These are phyloP conservation scores for Drosophila oshimai DNA, from an alignment of 1,140 invertebrate species.

Conservation along the genomic window DNA sequence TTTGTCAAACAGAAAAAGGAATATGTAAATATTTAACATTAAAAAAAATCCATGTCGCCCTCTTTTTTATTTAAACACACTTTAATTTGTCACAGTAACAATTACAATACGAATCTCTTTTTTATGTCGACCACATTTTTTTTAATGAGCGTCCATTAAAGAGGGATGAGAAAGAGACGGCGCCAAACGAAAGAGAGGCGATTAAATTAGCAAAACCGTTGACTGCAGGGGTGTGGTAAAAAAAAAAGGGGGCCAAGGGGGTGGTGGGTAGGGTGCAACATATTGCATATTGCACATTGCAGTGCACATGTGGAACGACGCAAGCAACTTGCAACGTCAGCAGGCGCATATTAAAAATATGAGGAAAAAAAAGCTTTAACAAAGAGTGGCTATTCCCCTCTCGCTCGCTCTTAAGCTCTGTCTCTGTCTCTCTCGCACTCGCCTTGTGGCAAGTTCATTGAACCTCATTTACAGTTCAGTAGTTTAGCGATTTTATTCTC, in stretches of 20 bases:
- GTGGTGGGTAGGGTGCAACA: conserved; percentile 8
- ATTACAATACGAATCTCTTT: conserved; percentile 46
- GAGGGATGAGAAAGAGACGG: conserved; percentile 5
- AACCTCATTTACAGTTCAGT: conserved; percentile 77
- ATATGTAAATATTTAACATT: too few relatives aligned
- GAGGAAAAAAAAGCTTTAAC: conserved; percentile 42
- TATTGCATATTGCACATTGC: conserved; percentile 39
- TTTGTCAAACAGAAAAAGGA: too few relatives aligned
- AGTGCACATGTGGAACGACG: conserved; percentile 62
- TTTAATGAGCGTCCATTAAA: conserved; percentile 61
- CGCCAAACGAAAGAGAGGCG: conserved; percentile 16
- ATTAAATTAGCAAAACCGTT: conserved; percentile 73
- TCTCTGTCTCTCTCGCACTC: conserved; percentile 9
- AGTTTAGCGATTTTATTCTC: conserved; percentile 77
- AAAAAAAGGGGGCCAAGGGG: neutral
- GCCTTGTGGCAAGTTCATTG: conserved; percentile 70
- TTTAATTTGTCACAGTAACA: neutral
- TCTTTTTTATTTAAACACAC: too few relatives aligned
- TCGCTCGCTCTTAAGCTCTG: neutral
- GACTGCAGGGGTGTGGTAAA: neutral
- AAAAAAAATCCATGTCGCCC: too few relatives aligned
- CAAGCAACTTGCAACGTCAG: conserved; percentile 71
- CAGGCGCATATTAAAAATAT: conserved; percentile 69
- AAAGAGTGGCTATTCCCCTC: conserved; percentile 46
- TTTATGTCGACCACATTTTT: conserved; percentile 52